Base-by-base conservation (phyloP, 2,888 invertebrate genomes). In the Theodoxus fluviatilis region DNA sequence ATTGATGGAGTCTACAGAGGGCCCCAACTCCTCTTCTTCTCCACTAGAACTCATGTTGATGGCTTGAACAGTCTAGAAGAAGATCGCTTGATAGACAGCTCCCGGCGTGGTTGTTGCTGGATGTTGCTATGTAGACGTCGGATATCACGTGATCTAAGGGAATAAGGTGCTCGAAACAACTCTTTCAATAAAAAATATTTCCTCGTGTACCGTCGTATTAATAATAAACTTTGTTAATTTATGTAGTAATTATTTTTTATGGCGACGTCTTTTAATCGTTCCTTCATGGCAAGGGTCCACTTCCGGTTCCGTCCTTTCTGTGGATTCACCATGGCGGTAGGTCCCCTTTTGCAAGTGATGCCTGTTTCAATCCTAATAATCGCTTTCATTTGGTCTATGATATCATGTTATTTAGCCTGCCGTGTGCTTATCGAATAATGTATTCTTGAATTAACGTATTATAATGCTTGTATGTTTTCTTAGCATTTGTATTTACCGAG, bases 1-100 rank as follows among this genome's bases (percentile, higher is more conserved):
- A 84, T 93, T 91, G 3, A 84, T 81, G 0, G 93, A 92, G 73
- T 87, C 86, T 12, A 87, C 84, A 71, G 80, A 79, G 4, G 87
- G 87, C n/a, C 86, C 86, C 35, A 77, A 78, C 64, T 86, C 84
- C 73, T 87, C 87, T 70, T 86, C 86, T 73, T 85, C 85, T 7
- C 80, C 81, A 59, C 79, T 81, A n/a, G 83, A 81, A 77, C 82
- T 83, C 84, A 84, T 84, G 65, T 75, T 81, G 47, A 57, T 18
- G 7, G 31, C 31, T 47, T 28, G 28, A 66, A 40, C 12, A 59
- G 6, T 31, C 40, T 59, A n/a, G 7, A 18, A 40, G n/a, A n/a
- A 25, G 3, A 43, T n/a, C 25, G 4, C n/a, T 25, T 6, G 33
- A 40, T 3, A 55, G 52, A 70, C 18, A 38, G 7, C 2, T 3